Evolutionary conservation across 2,888 invertebrate species (phyloP), one percentile per base, ranked within the genome.

Genomic region (Petrophora chlorosata): DNA sequence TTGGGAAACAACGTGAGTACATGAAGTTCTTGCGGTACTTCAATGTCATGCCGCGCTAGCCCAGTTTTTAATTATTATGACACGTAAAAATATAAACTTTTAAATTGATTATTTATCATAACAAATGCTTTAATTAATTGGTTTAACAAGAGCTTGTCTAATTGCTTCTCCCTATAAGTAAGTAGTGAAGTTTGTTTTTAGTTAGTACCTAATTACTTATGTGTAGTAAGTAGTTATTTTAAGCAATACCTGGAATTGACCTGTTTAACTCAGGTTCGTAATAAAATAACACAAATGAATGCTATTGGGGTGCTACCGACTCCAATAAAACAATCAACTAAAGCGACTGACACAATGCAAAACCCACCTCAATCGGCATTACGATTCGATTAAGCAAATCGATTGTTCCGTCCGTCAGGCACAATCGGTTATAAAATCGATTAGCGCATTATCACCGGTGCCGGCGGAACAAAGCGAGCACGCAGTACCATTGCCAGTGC

Each of bases 351-450:
- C 23, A 23, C 12, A 29, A 7, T 33, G 33, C 14, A 14, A 23
- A 40, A 16, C 39, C 16, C 22, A 33, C 22, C 28, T 28, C 42
- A 43, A 39, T 39, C 49, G 26, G 39, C 34, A 32, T 41, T 42
- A 48, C 41, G 49, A 43, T 28, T 34, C 49, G 49, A 50, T 50
- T 50, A 50, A 44, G 34, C 44, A 41, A 51, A 45, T 45, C 56
- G 48, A 53, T 56, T 48, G 53, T 46, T 32, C 26, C 51, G 51
- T 28, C 12, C 33, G 47, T 28, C 43, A 22, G 36, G 9, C 33
- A 49, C 48, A 52, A 48, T 52, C 46, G 42, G 33, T 44, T 50
- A 22, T 43, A 50, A 51, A 41, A 47, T 53, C 49, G 49, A 52
- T 58, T 58, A 52, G 49, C 30, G 42, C 40, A 45, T 41, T 44